Evolutionary conservation across 2,113 vertebrate genomes (phyloP), one percentile per base, ranked within the genome.

Genomic region (Tichodroma muraria): DNA sequence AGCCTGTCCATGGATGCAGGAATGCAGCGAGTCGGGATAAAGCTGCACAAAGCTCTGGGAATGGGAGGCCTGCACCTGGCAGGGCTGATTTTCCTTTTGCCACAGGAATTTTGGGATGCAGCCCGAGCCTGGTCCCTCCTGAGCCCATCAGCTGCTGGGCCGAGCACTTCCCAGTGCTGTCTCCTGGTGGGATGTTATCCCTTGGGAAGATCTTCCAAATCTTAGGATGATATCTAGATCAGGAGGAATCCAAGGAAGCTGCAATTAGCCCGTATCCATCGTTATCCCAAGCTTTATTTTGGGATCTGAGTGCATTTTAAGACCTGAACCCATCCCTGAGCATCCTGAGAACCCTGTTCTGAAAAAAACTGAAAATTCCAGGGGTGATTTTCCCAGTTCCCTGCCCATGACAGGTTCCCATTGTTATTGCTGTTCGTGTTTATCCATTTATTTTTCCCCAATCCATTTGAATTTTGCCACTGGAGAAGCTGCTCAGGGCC

Each of bases 121-220:
- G 2, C 1, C 2, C 42, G 56, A 45, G 5, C 30, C 3, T 1
- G 7, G 15, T 31, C 28, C 71, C 10, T 42, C 42, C 45, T 11
- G 66, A 23, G 1, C 17, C 11, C 28, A 23, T 33, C 72, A 56
- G 61, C 44, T 38, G n/a, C n/a, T n/a, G n/a, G n/a, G n/a, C n/a
- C n/a, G n/a, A 49, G 37, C 35, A 0, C 14, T 28, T 31, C 78
- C 52, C 81, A 42, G 27, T 0, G 0, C 30, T 21, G 47, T 53
- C 15, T 73, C 20, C 33, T 28, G 40, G 22, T 27, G 54, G 20
- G 71, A n/a, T 61, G 6, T 33, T 16, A 8, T 24, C 6, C 3
- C 47, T 65, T 6, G 5, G 3, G 54, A 61, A 33, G 35, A 3
- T 33, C 63, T 61, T 35, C 63, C n/a, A n/a, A 15, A 22, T 7